Conservation (phyloP, 37 sponge, comb jelly and placozoan genomes). For the Eunapius fragilis region DNA sequence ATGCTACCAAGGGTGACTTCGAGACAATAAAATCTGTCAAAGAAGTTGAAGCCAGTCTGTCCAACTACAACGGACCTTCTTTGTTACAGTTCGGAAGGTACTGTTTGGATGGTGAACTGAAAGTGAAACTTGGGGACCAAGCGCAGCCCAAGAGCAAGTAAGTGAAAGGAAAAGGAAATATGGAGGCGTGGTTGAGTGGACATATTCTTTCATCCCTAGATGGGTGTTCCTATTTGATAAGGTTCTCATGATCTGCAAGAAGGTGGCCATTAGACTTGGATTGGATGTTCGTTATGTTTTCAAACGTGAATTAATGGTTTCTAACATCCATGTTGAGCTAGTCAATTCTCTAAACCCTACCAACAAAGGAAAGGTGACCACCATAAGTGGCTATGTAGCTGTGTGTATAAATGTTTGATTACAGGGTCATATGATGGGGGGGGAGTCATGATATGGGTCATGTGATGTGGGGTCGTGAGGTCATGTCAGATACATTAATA, state of each 20-base stretch:
- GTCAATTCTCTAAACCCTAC: not conserved
- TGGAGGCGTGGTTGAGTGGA: not conserved
- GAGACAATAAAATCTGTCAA: slow-evolving; percentile 57
- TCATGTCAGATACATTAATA: too few relatives aligned
- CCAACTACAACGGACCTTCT: slow-evolving; percentile 36
- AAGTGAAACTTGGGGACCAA: slow-evolving; percentile 42
- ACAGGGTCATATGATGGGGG: too few relatives aligned
- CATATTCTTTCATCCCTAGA: not conserved
- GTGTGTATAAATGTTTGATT: too few relatives aligned
- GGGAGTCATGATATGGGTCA: too few relatives aligned
- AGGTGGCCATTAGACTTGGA: slow-evolving; percentile 9
- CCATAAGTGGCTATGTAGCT: too few relatives aligned
- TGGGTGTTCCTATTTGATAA: slow-evolving; percentile 82
- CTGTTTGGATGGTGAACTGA: slow-evolving; percentile 84
- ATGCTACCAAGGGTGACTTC: slow-evolving; percentile 71
- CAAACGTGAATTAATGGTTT: slow-evolving; percentile 29
- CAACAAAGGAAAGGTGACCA: slow-evolving; percentile 26
- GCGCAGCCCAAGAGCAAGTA: not conserved
- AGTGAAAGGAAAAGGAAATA: too few relatives aligned
- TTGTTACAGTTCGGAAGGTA: slow-evolving; percentile 55
- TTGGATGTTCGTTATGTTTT: slow-evolving; percentile 27
- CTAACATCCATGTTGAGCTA: slow-evolving; percentile 26
- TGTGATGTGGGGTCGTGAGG: too few relatives aligned
- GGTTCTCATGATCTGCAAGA: slow-evolving; percentile 56
- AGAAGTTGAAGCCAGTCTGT: slow-evolving; percentile 67